Base-by-base conservation (phyloP, 2,888 invertebrate genomes). In the Morpho helenor region DNA sequence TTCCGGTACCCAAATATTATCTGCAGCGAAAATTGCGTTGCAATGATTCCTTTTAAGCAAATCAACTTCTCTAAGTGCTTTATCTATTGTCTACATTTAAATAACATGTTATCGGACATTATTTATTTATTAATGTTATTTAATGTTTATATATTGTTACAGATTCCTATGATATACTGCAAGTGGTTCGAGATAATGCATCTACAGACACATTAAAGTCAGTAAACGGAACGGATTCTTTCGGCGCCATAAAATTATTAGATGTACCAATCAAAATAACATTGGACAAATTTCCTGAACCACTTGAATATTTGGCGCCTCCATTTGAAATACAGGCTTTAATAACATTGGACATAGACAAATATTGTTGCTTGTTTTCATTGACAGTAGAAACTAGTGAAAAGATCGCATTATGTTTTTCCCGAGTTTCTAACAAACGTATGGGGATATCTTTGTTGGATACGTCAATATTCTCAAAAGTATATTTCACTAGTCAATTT, bases 261-360 rank as follows among this genome's bases (percentile, higher is more conserved):
- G 53, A 43, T 0, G 63, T 58, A 3, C 42, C 64, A 7, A 61
- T 73, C 3, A 16, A 50, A 4, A 60, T 74, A 6, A 55, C 52
- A 8, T 52, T 68, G 0, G 57, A 60, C 41, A 31, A 65, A 9
- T 22, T 61, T 31, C 4, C 23, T 40, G 47, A 52, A 49, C 40
- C 55, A 40, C 10, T 61, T 0, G 59, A 44, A 10, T 52, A 50
- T 8, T 44, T 85, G 8, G 55, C 67, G 5, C 66, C 66, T 47
- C 82, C 82, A 3, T 81, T 79, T 43, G 66, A 79, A n/a, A 65
- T 87, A 49, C 70, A 72, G n/a, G 63, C 77, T 1, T 65, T 66
- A 43, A 77, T 83, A 42, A 79, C 75, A 62, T 59, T 79, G 2
- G 65, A 72, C 7, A 57, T 63, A 10, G 52, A 59, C 5, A 57